phyloP scores from a whole-genome alignment of 2,797 vertebrate species.

The Antrozous pallidus region DNA sequence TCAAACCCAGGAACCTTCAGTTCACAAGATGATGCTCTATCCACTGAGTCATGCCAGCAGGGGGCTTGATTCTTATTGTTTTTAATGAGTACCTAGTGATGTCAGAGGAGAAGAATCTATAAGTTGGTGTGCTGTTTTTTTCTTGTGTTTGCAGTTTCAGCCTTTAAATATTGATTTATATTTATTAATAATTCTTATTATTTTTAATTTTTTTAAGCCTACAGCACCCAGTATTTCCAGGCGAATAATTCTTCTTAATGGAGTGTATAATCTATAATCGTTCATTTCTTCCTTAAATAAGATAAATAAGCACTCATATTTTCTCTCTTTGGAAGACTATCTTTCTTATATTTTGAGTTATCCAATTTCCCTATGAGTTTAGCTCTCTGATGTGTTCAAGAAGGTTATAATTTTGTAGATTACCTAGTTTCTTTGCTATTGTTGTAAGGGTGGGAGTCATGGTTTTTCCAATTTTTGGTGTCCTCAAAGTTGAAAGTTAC shows the following conservation, averaged over 20 bases:
- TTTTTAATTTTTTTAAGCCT: no score
- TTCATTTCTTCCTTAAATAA: background rate
- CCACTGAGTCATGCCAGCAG: no score
- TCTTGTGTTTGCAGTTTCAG: background rate
- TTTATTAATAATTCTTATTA: background rate
- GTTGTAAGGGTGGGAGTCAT: background rate
- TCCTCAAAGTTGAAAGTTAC: background rate
- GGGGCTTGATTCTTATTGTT: rapidly evolving
- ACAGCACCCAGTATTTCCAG: no score
- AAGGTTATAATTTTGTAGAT: background rate
- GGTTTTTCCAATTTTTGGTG: background rate
- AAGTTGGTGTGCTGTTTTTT: background rate
- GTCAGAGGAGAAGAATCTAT: background rate
- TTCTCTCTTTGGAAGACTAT: background rate
- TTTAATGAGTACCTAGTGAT: background rate
- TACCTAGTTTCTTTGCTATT: background rate
- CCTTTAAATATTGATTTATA: background rate
- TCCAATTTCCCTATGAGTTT: background rate
- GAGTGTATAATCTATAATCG: background rate
- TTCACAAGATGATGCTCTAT: no score
- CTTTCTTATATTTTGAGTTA: background rate
- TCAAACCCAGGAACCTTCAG: no score
- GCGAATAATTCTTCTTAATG: background rate
- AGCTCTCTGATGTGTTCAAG: background rate
- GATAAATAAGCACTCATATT: background rate